phyloP scores from a whole-genome alignment of 1,140 invertebrate genomes.

The Anoplolepis gracilipes region DNA sequence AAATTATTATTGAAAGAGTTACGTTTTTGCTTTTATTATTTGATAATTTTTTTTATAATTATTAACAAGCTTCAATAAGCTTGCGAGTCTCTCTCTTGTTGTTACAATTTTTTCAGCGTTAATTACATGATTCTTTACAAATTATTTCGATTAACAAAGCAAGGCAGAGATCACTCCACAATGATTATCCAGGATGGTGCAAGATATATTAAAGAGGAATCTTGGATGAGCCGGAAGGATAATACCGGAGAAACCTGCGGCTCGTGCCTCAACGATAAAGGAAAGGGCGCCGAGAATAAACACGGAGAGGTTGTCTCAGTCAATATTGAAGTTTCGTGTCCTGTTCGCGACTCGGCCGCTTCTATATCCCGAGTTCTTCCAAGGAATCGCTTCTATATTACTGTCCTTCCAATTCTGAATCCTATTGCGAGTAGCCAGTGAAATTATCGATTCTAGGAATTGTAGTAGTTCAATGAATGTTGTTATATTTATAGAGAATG shows the following conservation, averaged over 20 bases:
- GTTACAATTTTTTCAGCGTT: background rate
- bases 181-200: conserved; percentile 48
- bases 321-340: conserved; percentile 80
- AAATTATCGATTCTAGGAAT: conserved; percentile 54
- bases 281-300: conserved; percentile 72
- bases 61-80: background rate
- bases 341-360: conserved; percentile 59
- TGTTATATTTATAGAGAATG: background rate
- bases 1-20: background rate
- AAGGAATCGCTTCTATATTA: conserved; percentile 31
- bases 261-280: conserved; percentile 58
- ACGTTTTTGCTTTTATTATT: background rate
- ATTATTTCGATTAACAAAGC: conserved; percentile 30
- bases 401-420: conserved; percentile 16
- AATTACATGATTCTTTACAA: background rate
- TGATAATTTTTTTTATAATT: background rate
- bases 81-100: too few species aligned
- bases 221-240: conserved; percentile 59
- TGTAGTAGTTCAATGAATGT: background rate
- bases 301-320: conserved; percentile 75
- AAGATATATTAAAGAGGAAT: conserved; percentile 59
- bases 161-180: conserved; percentile 25
- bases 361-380: conserved; percentile 58
- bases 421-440: conserved; percentile 13
- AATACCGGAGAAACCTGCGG: conserved; percentile 50